phyloP scores from a whole-genome alignment of 2,113 vertebrate genomes.

The Ophiodon elongatus region DNA sequence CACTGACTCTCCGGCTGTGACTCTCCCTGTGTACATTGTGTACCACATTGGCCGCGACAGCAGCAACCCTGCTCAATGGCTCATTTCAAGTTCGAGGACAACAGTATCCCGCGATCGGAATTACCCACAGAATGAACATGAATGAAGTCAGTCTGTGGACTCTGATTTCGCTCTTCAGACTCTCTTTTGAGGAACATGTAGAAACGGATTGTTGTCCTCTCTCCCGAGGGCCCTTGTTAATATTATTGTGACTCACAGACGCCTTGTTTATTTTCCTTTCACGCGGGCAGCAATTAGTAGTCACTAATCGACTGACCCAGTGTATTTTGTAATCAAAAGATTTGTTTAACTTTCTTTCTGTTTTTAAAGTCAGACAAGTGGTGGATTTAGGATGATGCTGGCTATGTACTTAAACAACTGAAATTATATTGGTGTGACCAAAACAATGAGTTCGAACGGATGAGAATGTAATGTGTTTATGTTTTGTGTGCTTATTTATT shows the following conservation, averaged over 20 bases:
- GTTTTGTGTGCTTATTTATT: conserved; percentile 80
- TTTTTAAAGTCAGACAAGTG: conserved; percentile 61
- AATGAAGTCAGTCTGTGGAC: conserved; percentile 45
- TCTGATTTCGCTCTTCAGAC: conserved; percentile 38
- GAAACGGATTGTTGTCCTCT: conserved; percentile 29
- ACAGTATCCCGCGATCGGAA: conserved; percentile 52
- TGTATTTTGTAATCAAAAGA: conserved; percentile 79
- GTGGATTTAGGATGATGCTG: conserved; percentile 26
- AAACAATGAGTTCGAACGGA: conserved; percentile 68
- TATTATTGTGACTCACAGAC: conserved; percentile 50
- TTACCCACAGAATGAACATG: conserved; percentile 56
- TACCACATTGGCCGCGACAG: conserved; percentile 63
- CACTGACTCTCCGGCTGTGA: conserved; percentile 54
- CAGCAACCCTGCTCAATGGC: conserved; percentile 63
- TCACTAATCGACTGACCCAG: conserved; percentile 53
- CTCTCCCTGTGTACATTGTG: conserved; percentile 56
- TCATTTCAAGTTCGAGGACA: conserved; percentile 84
- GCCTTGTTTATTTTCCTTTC: conserved; percentile 47
- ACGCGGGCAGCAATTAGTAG: conserved; percentile 32
- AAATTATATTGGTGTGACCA: conserved; percentile 80
- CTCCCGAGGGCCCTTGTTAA: conserved; percentile 47
- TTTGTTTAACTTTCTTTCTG: conserved; percentile 50
- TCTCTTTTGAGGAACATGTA: conserved; percentile 39
- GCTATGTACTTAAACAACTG: conserved; percentile 48
- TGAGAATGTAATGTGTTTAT: conserved; percentile 65